phyloP scores from a whole-genome alignment of 2,888 invertebrate species.

The Synergus laeviventris region DNA sequence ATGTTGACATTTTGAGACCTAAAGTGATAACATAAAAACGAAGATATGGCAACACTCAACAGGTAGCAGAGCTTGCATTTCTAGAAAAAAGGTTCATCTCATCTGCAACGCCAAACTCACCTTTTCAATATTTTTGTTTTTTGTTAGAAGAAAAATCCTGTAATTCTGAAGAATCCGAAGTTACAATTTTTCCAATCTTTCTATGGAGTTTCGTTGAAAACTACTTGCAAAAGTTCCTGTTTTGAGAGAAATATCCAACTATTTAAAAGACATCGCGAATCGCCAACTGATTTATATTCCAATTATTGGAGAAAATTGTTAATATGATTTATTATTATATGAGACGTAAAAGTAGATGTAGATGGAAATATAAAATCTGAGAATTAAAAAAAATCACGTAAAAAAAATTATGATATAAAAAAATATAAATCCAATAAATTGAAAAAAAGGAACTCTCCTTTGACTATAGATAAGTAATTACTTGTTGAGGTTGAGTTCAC shows the following conservation, averaged over 20 bases:
- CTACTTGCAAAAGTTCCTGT: not conserved
- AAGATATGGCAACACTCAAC: conserved; percentile 33
- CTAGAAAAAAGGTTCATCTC: conserved; percentile 31
- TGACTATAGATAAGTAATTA: not conserved
- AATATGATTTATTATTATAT: not conserved
- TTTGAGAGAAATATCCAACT: not conserved
- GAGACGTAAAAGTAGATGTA: not conserved
- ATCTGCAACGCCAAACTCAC: conserved; percentile 15
- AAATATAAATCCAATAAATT: not conserved
- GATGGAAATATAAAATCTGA: not conserved
- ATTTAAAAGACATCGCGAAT: not conserved
- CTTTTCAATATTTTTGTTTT: conserved; percentile 1
- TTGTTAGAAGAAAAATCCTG: not conserved
- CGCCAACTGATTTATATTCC: not conserved
- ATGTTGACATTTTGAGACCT: not conserved
- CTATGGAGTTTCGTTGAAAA: not conserved
- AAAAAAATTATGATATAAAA: too few species aligned
- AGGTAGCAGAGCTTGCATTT: conserved; percentile 15
- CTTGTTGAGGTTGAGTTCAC: not conserved
- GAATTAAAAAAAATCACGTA: too few species aligned
- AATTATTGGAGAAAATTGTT: not conserved
- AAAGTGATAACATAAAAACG: not conserved
- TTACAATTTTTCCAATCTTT: conserved; percentile 6
- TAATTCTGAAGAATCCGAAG: conserved; percentile 9
- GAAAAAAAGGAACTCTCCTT: not conserved